Evolutionary conservation across 1,140 invertebrate species (phyloP).

Genomic region (Aphidius gifuensis): DNA sequence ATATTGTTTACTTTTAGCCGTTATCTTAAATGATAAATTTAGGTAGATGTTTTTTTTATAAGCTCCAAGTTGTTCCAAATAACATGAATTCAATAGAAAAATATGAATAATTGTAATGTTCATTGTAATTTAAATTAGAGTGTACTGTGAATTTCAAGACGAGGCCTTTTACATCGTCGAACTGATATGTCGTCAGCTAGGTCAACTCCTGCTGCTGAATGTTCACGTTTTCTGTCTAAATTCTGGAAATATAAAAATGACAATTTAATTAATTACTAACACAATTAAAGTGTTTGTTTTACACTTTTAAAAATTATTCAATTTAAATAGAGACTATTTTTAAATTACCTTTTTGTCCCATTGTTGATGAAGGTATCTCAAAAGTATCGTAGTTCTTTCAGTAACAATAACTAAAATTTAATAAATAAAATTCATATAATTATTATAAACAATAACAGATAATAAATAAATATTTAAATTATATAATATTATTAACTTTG

Average conservation of each 20-base stretch:
- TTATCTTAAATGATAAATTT: too few species aligned
- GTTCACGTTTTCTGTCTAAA: conserved; percentile 49
- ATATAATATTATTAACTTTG: conserved; percentile 64
- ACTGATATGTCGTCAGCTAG: conserved; percentile 45
- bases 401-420: conserved; percentile 82
- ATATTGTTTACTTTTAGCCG: too few species aligned
- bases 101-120: too few species aligned
- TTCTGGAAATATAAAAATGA: conserved; percentile 33
- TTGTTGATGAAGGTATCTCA: conserved; percentile 90
- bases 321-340: conserved; percentile 4
- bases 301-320: conserved; percentile 6
- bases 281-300: conserved; percentile 5
- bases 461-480: conserved; percentile 28
- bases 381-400: conserved; percentile 89
- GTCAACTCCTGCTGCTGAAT: conserved; percentile 44
- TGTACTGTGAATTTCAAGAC: conserved; percentile 45
- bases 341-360: conserved; percentile 82
- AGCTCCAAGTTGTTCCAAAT: too few species aligned
- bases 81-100: too few species aligned
- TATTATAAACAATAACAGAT: conserved; percentile 19
- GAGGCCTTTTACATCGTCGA: conserved; percentile 49
- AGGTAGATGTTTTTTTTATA: too few species aligned
- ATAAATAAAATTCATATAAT: conserved; percentile 10
- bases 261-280: conserved; percentile 10
- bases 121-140: conserved; percentile 33